Evolutionary conservation across 2,888 invertebrate species (phyloP).

Genomic region (Zaprionus lineosus): DNA sequence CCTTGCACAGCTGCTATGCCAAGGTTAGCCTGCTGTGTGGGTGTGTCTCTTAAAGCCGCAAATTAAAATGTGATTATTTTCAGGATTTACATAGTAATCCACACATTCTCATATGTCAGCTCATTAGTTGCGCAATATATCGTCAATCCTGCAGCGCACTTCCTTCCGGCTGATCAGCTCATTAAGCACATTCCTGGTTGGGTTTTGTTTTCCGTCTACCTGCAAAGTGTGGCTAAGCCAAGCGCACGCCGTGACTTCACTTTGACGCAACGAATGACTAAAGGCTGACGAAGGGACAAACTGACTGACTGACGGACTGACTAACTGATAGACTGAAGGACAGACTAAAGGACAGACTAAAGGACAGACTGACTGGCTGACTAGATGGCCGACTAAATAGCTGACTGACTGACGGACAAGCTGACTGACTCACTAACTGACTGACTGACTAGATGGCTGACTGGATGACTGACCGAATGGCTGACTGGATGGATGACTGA

Average conservation of each 20-base stretch:
- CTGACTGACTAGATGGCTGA: background rate
- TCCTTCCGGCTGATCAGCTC: conserved; percentile 70
- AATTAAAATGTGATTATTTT: no score
- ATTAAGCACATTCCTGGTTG: conserved; percentile 54
- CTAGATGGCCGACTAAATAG: conserved; percentile 14
- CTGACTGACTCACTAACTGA: conserved; percentile 8
- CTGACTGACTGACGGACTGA: background rate
- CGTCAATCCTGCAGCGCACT: conserved; percentile 46
- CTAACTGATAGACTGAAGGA: no score
- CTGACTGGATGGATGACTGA: conserved; percentile 21
- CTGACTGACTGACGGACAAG: no score
- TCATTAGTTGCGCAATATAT: conserved; percentile 48
- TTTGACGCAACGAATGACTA: conserved; percentile 18
- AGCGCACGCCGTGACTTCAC: conserved; percentile 53
- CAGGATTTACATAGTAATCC: background rate
- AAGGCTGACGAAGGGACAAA: no score
- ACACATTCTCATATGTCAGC: conserved; percentile 33
- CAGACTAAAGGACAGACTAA: conserved; percentile 7
- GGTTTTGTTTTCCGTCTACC: conserved; percentile 11
- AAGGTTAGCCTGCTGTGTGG: conserved; percentile 17
- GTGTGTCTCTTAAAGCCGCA: no score
- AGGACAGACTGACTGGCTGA: background rate
- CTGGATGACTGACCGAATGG: background rate
- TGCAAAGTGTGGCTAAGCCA: conserved; percentile 31
- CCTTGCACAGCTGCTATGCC: no score